Conservation (phyloP, 2,888 invertebrate genomes). For the Tholera decimalis region DNA sequence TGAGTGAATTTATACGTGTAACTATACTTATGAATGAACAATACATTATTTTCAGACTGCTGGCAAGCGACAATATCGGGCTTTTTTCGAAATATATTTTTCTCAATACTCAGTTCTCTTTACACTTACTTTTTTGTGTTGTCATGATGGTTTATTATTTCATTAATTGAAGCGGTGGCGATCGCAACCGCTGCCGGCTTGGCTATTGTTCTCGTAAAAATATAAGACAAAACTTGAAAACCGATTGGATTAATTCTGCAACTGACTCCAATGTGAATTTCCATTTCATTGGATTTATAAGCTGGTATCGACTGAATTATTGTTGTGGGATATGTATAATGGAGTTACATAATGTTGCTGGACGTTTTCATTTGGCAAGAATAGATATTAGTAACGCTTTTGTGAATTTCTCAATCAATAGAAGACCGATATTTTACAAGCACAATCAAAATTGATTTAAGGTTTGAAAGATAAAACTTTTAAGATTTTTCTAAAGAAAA, state of each 20-base stretch:
- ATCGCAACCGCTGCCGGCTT: slow-evolving; percentile 55
- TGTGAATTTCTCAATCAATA: slow-evolving; percentile 37
- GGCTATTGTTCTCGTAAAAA: slow-evolving; percentile 68
- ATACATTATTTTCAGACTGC: slow-evolving; percentile 46
- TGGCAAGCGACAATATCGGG: slow-evolving; percentile 39
- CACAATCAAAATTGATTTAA: slow-evolving; percentile 67
- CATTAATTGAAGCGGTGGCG: slow-evolving; percentile 72
- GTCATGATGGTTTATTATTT: slow-evolving; percentile 72
- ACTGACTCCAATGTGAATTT: slow-evolving; percentile 69
- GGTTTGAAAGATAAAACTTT: slow-evolving; percentile 64
- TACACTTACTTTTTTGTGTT: slow-evolving; percentile 60
- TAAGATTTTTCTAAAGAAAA: slow-evolving; percentile 66
- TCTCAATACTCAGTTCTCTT: slow-evolving; percentile 53
- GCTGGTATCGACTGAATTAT: slow-evolving; percentile 34
- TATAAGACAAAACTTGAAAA: slow-evolving; percentile 68
- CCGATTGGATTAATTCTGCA: slow-evolving; percentile 70
- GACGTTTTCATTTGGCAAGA: slow-evolving; percentile 9
- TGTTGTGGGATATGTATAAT: slow-evolving; percentile 52
- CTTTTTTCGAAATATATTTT: slow-evolving; percentile 52
- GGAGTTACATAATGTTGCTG: slow-evolving; percentile 30
- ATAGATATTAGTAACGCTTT: slow-evolving; percentile 7
- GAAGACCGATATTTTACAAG: slow-evolving; percentile 59
- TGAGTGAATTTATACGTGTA: slow-evolving; percentile 39
- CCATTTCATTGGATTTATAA: slow-evolving; percentile 65
- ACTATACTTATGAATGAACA: slow-evolving; percentile 47